phyloP scores from a whole-genome alignment of 2,113 vertebrate species.

The Ceuthmochares aereus region DNA sequence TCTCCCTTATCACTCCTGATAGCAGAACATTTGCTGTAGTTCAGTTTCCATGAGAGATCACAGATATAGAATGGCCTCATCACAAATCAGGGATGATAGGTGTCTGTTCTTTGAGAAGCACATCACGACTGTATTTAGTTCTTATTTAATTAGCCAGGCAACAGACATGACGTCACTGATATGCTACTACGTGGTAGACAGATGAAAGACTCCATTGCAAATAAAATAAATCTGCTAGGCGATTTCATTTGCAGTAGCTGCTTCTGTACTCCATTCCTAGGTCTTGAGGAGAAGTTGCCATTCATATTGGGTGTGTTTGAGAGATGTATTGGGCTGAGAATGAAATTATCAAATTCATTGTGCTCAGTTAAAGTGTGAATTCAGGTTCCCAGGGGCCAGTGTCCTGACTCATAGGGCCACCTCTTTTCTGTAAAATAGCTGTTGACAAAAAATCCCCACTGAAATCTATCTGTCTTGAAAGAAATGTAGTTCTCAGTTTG shows the following conservation, averaged over 20 bases:
- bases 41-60: neutral
- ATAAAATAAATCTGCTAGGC: neutral
- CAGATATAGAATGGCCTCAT: neutral
- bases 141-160: neutral
- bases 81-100: neutral
- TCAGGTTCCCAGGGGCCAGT: neutral
- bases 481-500: neutral
- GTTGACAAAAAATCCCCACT: neutral
- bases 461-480: constrained; percentile 6
- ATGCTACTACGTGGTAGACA: neutral
- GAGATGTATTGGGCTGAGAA: neutral
- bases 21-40: neutral
- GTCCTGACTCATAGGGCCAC: neutral
- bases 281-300: neutral
- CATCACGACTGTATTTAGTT: neutral
- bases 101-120: neutral
- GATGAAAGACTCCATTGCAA: neutral
- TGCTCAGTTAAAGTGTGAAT: neutral
- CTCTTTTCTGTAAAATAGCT: neutral
- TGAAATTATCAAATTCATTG: neutral
- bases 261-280: neutral
- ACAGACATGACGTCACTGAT: neutral
- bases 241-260: neutral
- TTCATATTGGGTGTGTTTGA: neutral
- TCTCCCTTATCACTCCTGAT: neutral